Evolutionary conservation across 2,113 vertebrate species (phyloP).

Genomic region (Anarhynchus alexandrinus): DNA sequence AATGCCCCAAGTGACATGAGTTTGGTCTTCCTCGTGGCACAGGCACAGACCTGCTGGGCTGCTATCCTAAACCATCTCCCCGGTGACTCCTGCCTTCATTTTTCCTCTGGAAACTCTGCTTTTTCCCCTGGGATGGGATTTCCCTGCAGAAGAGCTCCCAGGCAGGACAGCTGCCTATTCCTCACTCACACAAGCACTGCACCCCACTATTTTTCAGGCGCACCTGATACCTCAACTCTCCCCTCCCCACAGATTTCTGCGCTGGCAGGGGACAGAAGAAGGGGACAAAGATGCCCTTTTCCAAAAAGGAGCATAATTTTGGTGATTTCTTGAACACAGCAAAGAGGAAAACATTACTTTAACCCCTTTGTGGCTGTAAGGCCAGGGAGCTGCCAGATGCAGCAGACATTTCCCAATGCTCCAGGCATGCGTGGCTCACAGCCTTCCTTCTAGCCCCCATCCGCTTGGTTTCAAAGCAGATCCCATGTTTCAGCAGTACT

Average conservation of each 20-base stretch:
- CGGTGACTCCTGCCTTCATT: not conserved
- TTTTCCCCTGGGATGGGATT: not conserved
- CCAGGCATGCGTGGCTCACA: rapidly evolving
- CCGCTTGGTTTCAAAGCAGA: not conserved
- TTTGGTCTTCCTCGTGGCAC: not conserved
- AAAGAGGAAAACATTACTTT: not conserved
- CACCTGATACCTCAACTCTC: not conserved
- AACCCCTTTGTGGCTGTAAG: not conserved
- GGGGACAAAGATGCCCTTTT: not conserved
- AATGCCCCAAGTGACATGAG: rapidly evolving
- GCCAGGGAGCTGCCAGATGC: not conserved
- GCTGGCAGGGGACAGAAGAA: not conserved
- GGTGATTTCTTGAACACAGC: not conserved
- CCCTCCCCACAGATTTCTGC: not conserved
- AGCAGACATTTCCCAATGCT: not conserved
- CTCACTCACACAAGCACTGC: not conserved
- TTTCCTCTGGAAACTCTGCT: not conserved
- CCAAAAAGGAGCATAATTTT: not conserved
- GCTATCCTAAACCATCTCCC: not conserved
- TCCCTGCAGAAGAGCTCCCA: not conserved
- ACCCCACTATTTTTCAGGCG: not conserved
- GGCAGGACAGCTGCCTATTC: not conserved
- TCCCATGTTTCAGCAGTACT: not conserved
- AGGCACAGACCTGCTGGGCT: not conserved
- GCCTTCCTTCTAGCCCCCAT: not conserved